Base-by-base conservation (phyloP, 2,888 invertebrate genomes). In the Dioctria linearis region DNA sequence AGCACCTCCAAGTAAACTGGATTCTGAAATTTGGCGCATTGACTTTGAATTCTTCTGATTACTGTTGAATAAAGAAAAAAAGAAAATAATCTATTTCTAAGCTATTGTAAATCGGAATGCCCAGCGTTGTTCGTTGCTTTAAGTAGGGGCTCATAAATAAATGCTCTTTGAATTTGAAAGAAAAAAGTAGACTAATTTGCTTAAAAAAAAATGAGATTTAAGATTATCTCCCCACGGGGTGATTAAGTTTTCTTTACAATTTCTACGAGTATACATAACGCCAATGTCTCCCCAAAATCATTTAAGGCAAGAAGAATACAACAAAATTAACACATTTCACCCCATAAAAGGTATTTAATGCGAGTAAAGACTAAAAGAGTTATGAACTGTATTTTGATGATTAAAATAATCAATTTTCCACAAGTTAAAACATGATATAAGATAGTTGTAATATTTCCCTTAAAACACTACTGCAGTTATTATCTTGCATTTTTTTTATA, bases 271-370 rank as follows among this genome's bases (percentile, higher is more conserved):
- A 51, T 51, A 69, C 37, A 4, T 46, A 37, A 49, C 46, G 67
- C 3, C 67, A 37, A 9, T 49, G 37, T 67, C 46, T 9, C 67
- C 6, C 67, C 25, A 25, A 25, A 67, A 46, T 69, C 37, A 49
- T 37, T 4, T 4, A 11, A 69, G 51, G 25, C 25, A 25, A 25
- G 51, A 49, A 49, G 3, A 51, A 51, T 49, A 51, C 39, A 69
- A 69, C n/a, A 67, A 69, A 69, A 69, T 69, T 69, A 69, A 69
- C 54, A 69, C 69, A 51, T 54, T n/a, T 69, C 69, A 51, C 69
- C 69, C 69, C 69, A 51, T 8, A 11, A 6, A 39, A 69, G 69
- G 11, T 39, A 37, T 39, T 25, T 25, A 69, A 69, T 9, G 13
- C 69, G 51, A 39, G 4, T 37, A 39, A 3, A 37, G 37, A 11